Base-by-base conservation (phyloP, 2,797 vertebrate species). In the Galagoides demidoff region DNA sequence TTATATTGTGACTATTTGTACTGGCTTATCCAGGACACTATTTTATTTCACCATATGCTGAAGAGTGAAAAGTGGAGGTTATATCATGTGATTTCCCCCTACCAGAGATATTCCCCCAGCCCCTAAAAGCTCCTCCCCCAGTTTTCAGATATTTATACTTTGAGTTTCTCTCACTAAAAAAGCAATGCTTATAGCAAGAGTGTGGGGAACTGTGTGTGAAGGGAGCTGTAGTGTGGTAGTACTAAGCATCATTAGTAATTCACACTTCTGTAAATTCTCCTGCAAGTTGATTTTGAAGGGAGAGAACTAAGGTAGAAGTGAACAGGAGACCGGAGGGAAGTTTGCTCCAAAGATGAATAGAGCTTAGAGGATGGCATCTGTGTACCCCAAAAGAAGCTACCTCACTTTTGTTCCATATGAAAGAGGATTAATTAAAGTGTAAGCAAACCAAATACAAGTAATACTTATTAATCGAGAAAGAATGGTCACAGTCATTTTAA, bases 1-100 rank as follows among this genome's bases (percentile, higher is more conserved):
- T 87, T 76, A 22, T 90, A 68, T 90, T 92, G 39, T 91, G 83
- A 95, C 89, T 95, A 90, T 89, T 85, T 76, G 22, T 86, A 87
- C 74, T 29, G 43, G 79, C 22, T 81, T 85, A 90, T 61, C 61
- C 61, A 87, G 61, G 27, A 84, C 17, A 59, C 59, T 12, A 82
- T 94, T 94, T 92, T 85, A 63, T 85, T 86, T 95, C 39, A 87
- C 55, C 14, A 87, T 79, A 78, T 90, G 29, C 57, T 86, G 79
- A 77, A 29, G 45, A 89, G 29, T 85, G 96, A 79, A 85, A 95
- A 87, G 61, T 57, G 59, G 45, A 93, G 49, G 29, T 81, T 77
- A 90, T 13, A 22, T 78, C 20, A 16, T 73, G 1, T 88, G 66
- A 63, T 78, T 95, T 89, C 31, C 9, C 16, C 22, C 52, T 68